Percentiles rank a stretch among this genome's conserved stretches.
phyloP scores from a whole-genome alignment of 2,113 vertebrate genomes.

The Dipodomys spectabilis region DNA sequence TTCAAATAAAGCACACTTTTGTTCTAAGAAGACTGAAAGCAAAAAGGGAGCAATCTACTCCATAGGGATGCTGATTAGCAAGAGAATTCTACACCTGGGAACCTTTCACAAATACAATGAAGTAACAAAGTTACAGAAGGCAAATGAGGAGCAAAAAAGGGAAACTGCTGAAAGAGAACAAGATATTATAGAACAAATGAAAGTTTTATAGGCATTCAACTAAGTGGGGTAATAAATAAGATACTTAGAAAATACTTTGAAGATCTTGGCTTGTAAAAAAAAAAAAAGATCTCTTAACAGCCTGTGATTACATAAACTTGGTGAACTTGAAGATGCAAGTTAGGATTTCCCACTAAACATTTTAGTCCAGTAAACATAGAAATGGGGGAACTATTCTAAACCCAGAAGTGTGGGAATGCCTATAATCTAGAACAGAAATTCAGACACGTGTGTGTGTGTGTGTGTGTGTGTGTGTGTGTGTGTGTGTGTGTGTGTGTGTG shows the following conservation, averaged over 20 bases:
- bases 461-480: too few relatives aligned
- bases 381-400: background rate
- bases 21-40: constrained; percentile 35
- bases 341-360: background rate
- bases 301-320: constrained; percentile 4
- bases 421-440: constrained; percentile 11
- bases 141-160: background rate
- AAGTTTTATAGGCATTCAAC: constrained; percentile 26
- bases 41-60: constrained; percentile 55
- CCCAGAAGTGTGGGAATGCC: background rate
- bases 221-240: background rate
- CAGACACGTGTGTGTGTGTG: background rate
- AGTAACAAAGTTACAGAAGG: constrained; percentile 17
- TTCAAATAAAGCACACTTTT: constrained; percentile 59
- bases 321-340: constrained; percentile 28
- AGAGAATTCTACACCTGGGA: constrained; percentile 64
- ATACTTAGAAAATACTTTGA: background rate
- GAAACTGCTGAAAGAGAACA: constrained; percentile 47
- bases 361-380: background rate
- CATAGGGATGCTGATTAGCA: constrained; percentile 13
- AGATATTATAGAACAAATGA: constrained; percentile 54
- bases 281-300: background rate
- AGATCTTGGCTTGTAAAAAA: background rate
- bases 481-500: too few relatives aligned
- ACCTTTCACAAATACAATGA: constrained; percentile 51